Base-by-base conservation (phyloP, 2,113 vertebrate genomes). In the Mirounga angustirostris region DNA sequence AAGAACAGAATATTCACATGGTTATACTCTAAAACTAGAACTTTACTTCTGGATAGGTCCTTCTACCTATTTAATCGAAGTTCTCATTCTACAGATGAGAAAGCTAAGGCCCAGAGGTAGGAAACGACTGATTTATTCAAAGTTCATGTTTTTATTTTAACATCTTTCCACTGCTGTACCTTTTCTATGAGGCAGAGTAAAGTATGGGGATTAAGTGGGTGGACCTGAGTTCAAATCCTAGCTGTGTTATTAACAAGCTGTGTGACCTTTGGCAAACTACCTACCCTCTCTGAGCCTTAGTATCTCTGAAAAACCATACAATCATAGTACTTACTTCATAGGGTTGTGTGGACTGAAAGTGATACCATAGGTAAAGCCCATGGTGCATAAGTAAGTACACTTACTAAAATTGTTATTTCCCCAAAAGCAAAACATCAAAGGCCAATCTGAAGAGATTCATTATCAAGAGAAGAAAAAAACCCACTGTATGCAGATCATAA, bases 381-480 rank as follows among this genome's bases (percentile, higher is more conserved):
- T 7, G 61, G 54, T 40, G 56, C 65, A 28, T 73, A 89, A 94
- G 21, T 76, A 76, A 94, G 87, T 16, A 89, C 63, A 65, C 7
- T 89, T 67, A 50, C 28, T 76, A 80, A 96, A 85, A 71, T 59
- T 89, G 79, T 84, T 92, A 86, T 80, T 73, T 85, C 26, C 12
- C 61, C 71, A 92, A 89, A 82, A 59, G 46, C 40, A 95, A 95
- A 93, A 91, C 58, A 95, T 82, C 59, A 65, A 95, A 96, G 52
- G 54, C 65, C 58, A 76, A 79, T 56, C 16, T 84, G 63, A 85
- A 93, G 71, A 76, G 81, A 87, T 71, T 69, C 24, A 22, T n/a
- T n/a, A 85, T 54, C 56, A 65, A 63, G 50, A 76, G 63, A 91
- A 11, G 26, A 82, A 84, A 52, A 61, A 54, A 6, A 3, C 1